phyloP scores from a whole-genome alignment of 1,140 invertebrate species.

The Trialeurodes vaporariorum region DNA sequence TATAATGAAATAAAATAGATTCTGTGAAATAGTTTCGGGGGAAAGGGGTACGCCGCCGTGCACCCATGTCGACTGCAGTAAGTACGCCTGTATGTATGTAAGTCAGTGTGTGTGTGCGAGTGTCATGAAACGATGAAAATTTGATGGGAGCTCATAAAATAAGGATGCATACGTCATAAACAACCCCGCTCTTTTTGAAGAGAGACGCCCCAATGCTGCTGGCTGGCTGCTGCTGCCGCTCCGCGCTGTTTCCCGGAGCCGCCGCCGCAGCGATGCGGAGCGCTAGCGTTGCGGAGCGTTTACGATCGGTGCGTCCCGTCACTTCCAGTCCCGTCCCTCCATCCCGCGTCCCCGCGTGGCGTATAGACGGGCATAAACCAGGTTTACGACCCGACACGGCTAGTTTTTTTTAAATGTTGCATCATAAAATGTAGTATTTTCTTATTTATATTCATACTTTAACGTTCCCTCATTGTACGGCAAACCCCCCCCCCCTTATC shows the following conservation, averaged over 20 bases:
- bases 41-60: no score
- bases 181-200: background rate
- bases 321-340: no score
- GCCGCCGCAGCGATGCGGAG: no score
- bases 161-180: background rate
- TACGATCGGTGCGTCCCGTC: no score
- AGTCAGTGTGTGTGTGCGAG: no score
- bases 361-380: background rate
- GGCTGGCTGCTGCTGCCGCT: no score
- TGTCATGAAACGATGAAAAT: background rate
- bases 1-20: slow-evolving; percentile 1
- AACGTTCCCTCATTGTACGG: background rate
- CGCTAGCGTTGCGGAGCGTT: no score
- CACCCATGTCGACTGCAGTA: no score
- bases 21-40: background rate
- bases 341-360: no score
- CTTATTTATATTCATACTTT: slow-evolving; percentile 1
- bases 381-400: background rate
- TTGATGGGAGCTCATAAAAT: background rate
- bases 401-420: slow-evolving; percentile 1
- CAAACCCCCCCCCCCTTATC: no score
- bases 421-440: slow-evolving; percentile 1
- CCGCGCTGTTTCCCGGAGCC: background rate
- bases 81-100: no score
- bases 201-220: no score